A percentile compares a stretch with the other conserved stretches of the same genome.
Evolutionary conservation across 2,113 vertebrate genomes (phyloP).

Genomic region (Syrrhaptes paradoxus): DNA sequence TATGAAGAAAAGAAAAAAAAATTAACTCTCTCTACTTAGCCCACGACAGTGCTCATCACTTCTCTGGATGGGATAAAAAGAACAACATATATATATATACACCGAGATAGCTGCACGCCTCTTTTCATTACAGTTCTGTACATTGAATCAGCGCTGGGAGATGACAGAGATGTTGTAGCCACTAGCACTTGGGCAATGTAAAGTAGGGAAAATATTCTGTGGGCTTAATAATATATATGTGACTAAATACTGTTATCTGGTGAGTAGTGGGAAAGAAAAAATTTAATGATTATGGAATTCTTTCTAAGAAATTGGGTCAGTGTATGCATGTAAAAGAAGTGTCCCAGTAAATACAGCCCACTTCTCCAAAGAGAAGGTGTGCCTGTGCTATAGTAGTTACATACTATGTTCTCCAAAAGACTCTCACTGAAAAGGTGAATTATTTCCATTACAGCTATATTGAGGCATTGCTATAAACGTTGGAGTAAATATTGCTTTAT

Average conservation of each 20-base stretch:
- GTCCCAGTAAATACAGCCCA: neutral
- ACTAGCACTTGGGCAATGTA: neutral
- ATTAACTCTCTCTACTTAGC: too few species aligned
- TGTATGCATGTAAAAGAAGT: neutral
- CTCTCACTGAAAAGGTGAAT: neutral
- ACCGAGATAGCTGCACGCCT: neutral
- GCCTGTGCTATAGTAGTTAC: neutral
- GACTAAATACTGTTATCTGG: neutral
- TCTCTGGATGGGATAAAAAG: neutral
- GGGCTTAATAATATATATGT: neutral
- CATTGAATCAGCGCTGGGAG: neutral
- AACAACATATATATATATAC: neutral
- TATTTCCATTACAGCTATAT: neutral
- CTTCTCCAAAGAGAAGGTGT: neutral
- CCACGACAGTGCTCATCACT: neutral
- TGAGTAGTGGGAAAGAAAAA: neutral
- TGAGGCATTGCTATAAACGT: neutral
- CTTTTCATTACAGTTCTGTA: neutral
- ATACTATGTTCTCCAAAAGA: neutral
- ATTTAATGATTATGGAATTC: neutral
- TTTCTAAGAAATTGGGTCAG: neutral
- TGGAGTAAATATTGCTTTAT: neutral
- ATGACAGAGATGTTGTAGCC: neutral
- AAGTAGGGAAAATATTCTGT: neutral
- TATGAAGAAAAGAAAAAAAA: too few species aligned